Evolutionary conservation across 37 sponge, comb jelly and placozoan genomes (phyloP).

Genomic region (Hormiphora californensis): DNA sequence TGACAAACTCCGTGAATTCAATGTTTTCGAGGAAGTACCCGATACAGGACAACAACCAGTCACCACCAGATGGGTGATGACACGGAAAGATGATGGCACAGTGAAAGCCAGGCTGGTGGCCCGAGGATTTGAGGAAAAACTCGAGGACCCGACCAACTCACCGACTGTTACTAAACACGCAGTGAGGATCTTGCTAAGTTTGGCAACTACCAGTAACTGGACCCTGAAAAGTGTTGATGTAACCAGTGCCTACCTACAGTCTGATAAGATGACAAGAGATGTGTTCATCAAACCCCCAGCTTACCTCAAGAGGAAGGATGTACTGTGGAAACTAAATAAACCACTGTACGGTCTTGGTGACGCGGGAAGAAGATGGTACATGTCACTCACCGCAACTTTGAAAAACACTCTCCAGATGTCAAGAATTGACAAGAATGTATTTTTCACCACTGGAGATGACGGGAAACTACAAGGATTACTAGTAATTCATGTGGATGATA

Average conservation of each 20-base stretch:
- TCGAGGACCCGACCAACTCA: neutral
- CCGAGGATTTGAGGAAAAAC: constrained; percentile 13
- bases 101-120: constrained; percentile 10
- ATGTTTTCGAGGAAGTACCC: neutral
- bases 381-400: neutral
- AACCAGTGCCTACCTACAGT: neutral
- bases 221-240: neutral
- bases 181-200: neutral
- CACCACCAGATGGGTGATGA: constrained; percentile 12
- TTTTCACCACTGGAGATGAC: neutral
- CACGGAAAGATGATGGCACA: neutral
- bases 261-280: neutral
- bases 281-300: constrained; percentile 1
- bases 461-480: constrained; percentile 5
- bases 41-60: neutral
- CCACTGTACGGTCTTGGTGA: constrained; percentile 26
- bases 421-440: neutral
- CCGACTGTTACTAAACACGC: neutral
- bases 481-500: constrained; percentile 14
- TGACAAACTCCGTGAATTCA: neutral
- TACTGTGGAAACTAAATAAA: constrained; percentile 3
- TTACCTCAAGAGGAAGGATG: neutral
- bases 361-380: constrained; percentile 1
- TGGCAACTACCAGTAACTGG: neutral
- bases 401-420: neutral